Evolutionary conservation across 2,113 vertebrate species (phyloP).

Genomic region (Apteryx owenii): DNA sequence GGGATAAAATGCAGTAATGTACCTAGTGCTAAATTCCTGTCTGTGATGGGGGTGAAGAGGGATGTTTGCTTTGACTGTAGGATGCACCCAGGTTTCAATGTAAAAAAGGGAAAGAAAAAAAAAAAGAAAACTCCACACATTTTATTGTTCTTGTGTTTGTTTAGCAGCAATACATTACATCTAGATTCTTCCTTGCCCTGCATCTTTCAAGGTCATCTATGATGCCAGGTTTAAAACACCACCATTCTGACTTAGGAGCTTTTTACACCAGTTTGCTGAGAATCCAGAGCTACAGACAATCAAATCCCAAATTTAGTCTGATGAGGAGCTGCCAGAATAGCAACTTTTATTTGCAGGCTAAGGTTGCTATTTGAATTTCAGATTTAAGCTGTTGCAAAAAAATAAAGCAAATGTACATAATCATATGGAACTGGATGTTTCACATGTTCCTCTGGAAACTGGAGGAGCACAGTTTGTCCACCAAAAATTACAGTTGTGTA

Average conservation of each 20-base stretch:
- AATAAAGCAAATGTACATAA: background rate
- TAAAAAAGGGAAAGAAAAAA: background rate
- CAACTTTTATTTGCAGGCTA: background rate
- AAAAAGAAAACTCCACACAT: background rate
- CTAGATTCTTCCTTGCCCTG: background rate
- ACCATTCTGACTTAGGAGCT: background rate
- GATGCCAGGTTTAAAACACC: background rate
- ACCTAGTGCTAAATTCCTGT: background rate
- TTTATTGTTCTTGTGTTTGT: background rate
- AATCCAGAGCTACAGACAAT: background rate
- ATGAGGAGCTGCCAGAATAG: background rate
- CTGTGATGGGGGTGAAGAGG: background rate
- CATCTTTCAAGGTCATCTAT: background rate
- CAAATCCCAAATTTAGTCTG: background rate
- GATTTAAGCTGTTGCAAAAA: background rate
- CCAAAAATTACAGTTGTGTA: background rate
- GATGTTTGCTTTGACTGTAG: background rate
- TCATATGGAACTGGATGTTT: background rate
- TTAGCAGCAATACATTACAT: background rate
- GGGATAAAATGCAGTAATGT: background rate
- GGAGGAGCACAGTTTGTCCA: background rate
- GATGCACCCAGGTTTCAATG: background rate
- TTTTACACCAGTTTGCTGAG: background rate
- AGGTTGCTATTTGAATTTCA: background rate
- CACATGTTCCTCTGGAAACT: background rate